Base-by-base conservation (phyloP, 92 coral and sea anemone species). In the Scolanthus callimorphus region DNA sequence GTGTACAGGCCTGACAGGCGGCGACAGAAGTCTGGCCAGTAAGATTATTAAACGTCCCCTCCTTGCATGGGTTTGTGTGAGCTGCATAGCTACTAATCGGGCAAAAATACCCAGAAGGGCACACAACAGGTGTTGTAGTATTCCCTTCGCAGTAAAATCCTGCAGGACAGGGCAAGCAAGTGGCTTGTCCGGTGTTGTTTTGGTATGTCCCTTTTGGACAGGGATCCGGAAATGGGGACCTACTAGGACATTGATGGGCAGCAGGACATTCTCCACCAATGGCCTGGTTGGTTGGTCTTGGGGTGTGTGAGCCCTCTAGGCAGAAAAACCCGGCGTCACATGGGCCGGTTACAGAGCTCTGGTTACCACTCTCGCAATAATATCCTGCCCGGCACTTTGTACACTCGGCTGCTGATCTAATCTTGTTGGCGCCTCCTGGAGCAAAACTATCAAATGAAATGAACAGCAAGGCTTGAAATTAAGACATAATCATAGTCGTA, bases 131-230 rank as follows among this genome's bases (percentile, higher is more conserved):
- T 3, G 51, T 62, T 11, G 98, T 92, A 4, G 92, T 92, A 63
- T 92, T 92, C 6, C 91, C 88, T 45, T 78, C 81, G 51, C 98
- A 92, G 65, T 67, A 92, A 69, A 71, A 92, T 2, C 98, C 98
- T 12, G 72, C 67, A 2, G 98, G 98, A 19, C 98, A 92, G 28
- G 46, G 63, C 55, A 57, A 45, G 37, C 98, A 92, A 2, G 23
- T 43, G 17, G 65, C 80, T 49, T 83, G 90, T 20, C 84, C 92
- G 47, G 96, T 84, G 29, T 79, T 90, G 34, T 88, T 88, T 59
- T 88, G 91, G 60, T 88, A 92, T 17, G 70, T 47, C 39, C 98
- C 98, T 27, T 83, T 75, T 0, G 15, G 53, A 71, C 98, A 92
- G 1, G 96, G 87, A 37, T 53, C 25, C 1, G 98, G 96, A 81